A percentile compares a stretch with the other conserved stretches of the same genome.
Evolutionary conservation across 2,888 invertebrate species (phyloP).

Genomic region (Aproaerema taeniolella): DNA sequence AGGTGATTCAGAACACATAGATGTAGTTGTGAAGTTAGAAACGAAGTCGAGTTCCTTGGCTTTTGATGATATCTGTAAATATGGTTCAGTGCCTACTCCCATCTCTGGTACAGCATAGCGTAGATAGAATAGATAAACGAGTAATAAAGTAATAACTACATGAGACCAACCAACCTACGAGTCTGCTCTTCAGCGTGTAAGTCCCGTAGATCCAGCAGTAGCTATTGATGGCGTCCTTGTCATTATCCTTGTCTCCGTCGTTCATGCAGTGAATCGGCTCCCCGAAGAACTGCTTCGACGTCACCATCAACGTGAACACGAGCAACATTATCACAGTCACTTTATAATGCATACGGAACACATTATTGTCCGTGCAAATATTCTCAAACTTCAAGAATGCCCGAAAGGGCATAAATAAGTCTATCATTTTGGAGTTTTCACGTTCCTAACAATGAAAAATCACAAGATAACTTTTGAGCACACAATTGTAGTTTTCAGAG

Average conservation of each 20-base stretch:
- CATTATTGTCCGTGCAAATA: constrained; percentile 84
- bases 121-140: too few species aligned
- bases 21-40: too few species aligned
- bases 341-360: constrained; percentile 86
- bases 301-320: constrained; percentile 84
- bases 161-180: constrained; percentile 60
- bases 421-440: constrained; percentile 68
- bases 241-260: constrained; percentile 54
- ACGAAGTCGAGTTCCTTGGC: too few species aligned
- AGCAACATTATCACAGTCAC: constrained; percentile 84
- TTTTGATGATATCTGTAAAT: too few species aligned
- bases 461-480: too few species aligned
- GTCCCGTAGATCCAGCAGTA: constrained; percentile 90
- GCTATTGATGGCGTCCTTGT: constrained; percentile 81
- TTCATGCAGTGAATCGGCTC: constrained; percentile 88
- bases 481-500: too few species aligned
- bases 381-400: constrained; percentile 81
- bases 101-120: too few species aligned
- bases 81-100: too few species aligned
- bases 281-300: constrained; percentile 90
- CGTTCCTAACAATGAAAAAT: too few species aligned
- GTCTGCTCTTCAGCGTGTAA: constrained; percentile 74
- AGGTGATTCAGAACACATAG: too few species aligned
- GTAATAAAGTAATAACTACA: too few species aligned
- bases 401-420: constrained; percentile 82